These are phyloP conservation scores for Proteles cristata DNA, from an alignment of 2,113 vertebrate species.

Conservation along the genomic window DNA sequence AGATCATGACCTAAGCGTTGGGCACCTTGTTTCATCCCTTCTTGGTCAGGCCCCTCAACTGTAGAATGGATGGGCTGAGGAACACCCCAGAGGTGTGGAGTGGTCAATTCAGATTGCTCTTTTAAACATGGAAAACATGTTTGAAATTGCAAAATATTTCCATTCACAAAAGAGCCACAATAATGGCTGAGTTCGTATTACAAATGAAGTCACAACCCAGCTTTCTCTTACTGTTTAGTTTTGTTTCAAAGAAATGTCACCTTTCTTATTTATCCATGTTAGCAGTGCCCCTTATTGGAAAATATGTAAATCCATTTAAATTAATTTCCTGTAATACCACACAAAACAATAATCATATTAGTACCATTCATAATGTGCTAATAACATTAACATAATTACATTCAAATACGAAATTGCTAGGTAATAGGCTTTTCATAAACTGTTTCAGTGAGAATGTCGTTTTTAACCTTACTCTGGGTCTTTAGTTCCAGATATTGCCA, in stretches of 20 bases:
- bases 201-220: background rate
- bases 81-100: background rate
- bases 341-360: slow-evolving; percentile 79
- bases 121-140: slow-evolving; percentile 15
- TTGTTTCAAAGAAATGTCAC: background rate
- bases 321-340: slow-evolving; percentile 78
- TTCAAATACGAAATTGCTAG: slow-evolving; percentile 74
- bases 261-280: slow-evolving; percentile 38
- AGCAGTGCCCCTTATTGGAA: slow-evolving; percentile 63
- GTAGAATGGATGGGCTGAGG: background rate
- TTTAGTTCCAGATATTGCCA: background rate
- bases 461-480: slow-evolving; percentile 46
- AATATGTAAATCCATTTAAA: slow-evolving; percentile 79
- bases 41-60: background rate
- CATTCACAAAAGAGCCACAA: background rate
- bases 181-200: background rate
- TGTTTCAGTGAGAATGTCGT: slow-evolving; percentile 46
- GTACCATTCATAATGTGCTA: slow-evolving; percentile 73
- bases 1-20: background rate
- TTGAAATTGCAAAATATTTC: background rate
- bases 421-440: slow-evolving; percentile 76
- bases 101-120: background rate
- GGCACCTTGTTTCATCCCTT: background rate
- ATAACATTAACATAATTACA: slow-evolving; percentile 78
- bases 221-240: background rate